phyloP scores from a whole-genome alignment of 2,797 vertebrate species.

The Alauda arvensis region DNA sequence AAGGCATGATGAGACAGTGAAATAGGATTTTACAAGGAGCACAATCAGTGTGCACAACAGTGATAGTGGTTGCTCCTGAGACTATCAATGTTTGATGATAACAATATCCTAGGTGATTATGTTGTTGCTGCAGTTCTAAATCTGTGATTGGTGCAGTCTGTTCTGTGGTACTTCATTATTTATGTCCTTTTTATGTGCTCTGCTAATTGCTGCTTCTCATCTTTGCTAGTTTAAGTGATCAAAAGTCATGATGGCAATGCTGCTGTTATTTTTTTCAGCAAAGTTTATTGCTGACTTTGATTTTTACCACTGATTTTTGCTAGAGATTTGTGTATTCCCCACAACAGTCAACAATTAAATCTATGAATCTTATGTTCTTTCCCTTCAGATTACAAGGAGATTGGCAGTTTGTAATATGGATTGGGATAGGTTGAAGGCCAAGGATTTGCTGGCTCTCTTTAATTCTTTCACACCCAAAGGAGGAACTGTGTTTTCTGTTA shows the following conservation, averaged over 20 bases:
- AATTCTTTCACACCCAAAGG: slow-evolving; percentile 88
- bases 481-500: slow-evolving; percentile 89
- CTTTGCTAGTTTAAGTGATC: background rate
- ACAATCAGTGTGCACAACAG: rapidly evolving
- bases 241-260: background rate
- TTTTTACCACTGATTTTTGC: background rate
- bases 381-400: slow-evolving; percentile 77
- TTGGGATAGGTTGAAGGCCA: slow-evolving; percentile 94
- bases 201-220: background rate
- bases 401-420: slow-evolving; percentile 95
- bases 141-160: background rate
- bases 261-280: background rate
- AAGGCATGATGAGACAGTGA: background rate
- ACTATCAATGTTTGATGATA: background rate
- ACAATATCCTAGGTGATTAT: background rate
- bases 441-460: slow-evolving; percentile 88
- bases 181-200: background rate
- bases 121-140: background rate
- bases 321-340: background rate
- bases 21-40: background rate
- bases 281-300: background rate
- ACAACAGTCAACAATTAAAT: background rate
- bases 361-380: background rate
- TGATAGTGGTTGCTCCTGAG: background rate
- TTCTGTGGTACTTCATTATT: background rate